A percentile compares a stretch with the other conserved stretches of the same genome.
phyloP scores from a whole-genome alignment of 37 sponge, comb jelly and placozoan genomes.

The Beroe ovata region DNA sequence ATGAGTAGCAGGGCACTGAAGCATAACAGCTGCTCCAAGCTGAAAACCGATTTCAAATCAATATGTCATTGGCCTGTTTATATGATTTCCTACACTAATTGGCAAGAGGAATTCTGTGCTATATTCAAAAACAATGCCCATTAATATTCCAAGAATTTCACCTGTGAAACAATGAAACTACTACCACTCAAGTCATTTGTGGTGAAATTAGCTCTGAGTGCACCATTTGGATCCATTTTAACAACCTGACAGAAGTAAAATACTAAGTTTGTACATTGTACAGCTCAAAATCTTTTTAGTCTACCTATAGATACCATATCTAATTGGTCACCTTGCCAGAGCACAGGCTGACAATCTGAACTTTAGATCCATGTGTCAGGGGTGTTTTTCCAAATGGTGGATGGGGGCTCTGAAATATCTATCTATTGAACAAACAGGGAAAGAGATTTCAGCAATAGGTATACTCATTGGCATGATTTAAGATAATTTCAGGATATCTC shows the following conservation, averaged over 20 bases:
- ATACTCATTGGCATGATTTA: background rate
- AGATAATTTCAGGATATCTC: too few relatives aligned
- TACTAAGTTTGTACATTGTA: background rate
- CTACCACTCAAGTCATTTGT: background rate
- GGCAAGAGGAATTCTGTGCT: too few relatives aligned
- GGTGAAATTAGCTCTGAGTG: background rate
- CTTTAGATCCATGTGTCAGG: conserved; percentile 43
- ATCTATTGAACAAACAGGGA: too few relatives aligned
- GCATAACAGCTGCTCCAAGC: conserved; percentile 48
- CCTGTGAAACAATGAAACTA: conserved; percentile 44
- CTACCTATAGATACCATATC: too few relatives aligned
- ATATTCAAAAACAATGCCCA: too few relatives aligned
- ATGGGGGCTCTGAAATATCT: conserved; percentile 5
- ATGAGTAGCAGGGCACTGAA: conserved; percentile 23
- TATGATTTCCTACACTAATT: background rate
- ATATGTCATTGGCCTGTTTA: background rate
- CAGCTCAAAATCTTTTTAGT: too few relatives aligned
- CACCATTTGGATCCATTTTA: conserved; percentile 35
- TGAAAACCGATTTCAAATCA: conserved; percentile 1
- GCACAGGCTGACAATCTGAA: conserved; percentile 37
- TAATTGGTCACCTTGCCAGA: conserved; percentile 43
- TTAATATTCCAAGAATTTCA: too few relatives aligned
- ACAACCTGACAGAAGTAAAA: background rate
- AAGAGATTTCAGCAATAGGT: too few relatives aligned
- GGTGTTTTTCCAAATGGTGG: conserved; percentile 54